These are phyloP conservation scores for Bolinopsis microptera DNA, from an alignment of 37 sponge, comb jelly and placozoan species.

Conservation along the genomic window DNA sequence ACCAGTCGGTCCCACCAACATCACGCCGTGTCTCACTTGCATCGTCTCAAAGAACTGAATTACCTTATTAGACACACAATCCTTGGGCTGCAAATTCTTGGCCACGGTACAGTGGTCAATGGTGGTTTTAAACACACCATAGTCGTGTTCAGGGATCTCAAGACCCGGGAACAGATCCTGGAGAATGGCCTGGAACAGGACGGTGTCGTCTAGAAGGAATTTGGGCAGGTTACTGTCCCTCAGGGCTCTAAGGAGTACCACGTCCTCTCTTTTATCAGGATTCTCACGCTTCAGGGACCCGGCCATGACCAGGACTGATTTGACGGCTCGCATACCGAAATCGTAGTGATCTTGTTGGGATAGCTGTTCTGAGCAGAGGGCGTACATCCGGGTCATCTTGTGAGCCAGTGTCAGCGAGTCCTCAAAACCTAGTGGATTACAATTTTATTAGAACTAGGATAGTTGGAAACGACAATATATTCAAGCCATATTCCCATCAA, in stretches of 20 bases:
- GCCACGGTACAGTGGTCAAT: conserved; percentile 74
- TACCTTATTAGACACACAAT: conserved; percentile 68
- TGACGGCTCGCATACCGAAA: conserved; percentile 98
- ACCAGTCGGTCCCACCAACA: conserved; percentile 99
- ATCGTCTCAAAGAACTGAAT: conserved; percentile 97
- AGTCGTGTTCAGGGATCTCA: conserved; percentile 91
- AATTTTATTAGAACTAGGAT: not conserved
- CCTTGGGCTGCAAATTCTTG: conserved; percentile 71
- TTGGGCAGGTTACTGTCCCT: conserved; percentile 98
- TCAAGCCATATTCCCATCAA: no score
- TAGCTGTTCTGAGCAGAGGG: conserved; percentile 95
- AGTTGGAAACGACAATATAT: not conserved
- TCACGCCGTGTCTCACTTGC: conserved; percentile 95
- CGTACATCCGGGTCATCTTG: conserved; percentile 99
- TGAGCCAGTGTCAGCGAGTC: conserved; percentile 89
- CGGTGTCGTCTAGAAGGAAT: conserved; percentile 90
- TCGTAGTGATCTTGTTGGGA: conserved; percentile 99
- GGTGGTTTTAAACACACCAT: conserved; percentile 82
- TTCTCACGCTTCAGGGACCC: conserved; percentile 93
- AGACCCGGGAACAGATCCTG: conserved; percentile 93
- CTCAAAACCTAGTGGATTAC: conserved; percentile 81
- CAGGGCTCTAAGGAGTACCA: conserved; percentile 92
- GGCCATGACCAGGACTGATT: conserved; percentile 98
- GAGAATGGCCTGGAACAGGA: conserved; percentile 82
- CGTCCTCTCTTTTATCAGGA: conserved; percentile 86